Conservation (phyloP, 2,888 invertebrate genomes). For the Thysanoteuthis rhombus region DNA sequence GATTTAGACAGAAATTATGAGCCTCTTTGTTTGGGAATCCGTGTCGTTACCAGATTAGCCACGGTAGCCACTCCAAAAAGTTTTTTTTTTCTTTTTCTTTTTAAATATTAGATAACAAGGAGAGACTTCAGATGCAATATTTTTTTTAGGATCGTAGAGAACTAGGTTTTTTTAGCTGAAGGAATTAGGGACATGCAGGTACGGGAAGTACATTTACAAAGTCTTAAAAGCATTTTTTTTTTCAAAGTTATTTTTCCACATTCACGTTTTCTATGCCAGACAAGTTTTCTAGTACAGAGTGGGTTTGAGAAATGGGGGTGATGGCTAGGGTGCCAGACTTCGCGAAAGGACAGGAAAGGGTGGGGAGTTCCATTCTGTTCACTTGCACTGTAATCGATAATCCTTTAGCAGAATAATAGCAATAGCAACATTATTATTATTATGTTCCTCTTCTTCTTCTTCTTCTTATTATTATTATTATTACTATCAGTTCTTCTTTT, state of each 20-base stretch:
- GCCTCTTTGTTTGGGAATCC: conserved; percentile 12
- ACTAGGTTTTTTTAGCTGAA: not conserved
- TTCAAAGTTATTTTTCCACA: not conserved
- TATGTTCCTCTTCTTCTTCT: too few species aligned
- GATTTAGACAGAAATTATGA: too few species aligned
- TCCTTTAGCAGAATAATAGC: not conserved
- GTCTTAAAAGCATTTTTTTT: not conserved
- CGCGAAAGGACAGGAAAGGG: not conserved
- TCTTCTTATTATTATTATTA: not conserved
- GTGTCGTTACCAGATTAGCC: not conserved
- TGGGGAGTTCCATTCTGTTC: not conserved
- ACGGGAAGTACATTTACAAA: not conserved
- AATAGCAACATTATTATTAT: too few species aligned
- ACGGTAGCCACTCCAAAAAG: not conserved
- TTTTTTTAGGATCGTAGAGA: too few species aligned
- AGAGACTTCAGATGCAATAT: not conserved
- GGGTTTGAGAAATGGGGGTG: not conserved
- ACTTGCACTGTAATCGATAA: not conserved
- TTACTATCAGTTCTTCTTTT: not conserved
- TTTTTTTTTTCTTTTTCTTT: not conserved
- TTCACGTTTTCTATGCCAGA: not conserved
- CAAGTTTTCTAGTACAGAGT: not conserved
- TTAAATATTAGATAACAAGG: not conserved
- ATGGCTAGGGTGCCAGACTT: not conserved
- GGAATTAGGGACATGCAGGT: not conserved